Evolutionary conservation across 1,140 invertebrate genomes (phyloP), one percentile per base, ranked within the genome.

Genomic region (Achroia grisella): DNA sequence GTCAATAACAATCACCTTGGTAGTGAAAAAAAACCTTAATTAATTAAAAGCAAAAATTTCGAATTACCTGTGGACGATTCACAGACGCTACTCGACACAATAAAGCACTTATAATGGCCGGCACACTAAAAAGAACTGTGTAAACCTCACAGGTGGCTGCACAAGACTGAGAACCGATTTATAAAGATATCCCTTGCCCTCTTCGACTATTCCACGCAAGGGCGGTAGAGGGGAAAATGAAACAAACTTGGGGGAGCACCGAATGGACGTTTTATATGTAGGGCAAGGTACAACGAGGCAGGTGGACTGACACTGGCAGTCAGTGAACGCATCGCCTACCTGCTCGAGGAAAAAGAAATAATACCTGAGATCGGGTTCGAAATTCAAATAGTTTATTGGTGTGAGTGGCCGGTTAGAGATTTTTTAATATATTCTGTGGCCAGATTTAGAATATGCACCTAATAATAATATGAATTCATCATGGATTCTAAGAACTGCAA

Each of bases 61-160:
- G 10, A 14, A 15, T 44, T 71, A 67, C 63, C 63, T 67, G 40
- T 15, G 40, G 42, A 30, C 40, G 35, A 27, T 37, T 36, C 46
- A 39, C 55, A 55, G 50, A 53, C 49, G 53, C 42, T 33, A 39
- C 47, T 50, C 43, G 41, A 56, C 54, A 62, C 49, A 52, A 63
- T 55, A 56, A 52, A 39, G 31, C 47, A 56, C 57, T 58, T 48
- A 41, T 62, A 54, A 59, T 51, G 48, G 44, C 42, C 37, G 40
- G 48, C 28, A 52, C 54, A 58, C 47, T 52, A 62, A 56, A 60
- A 48, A 43, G 43, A 56, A 41, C 48, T 52, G 55, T 64, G 57
- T 71, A 62, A 42, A 57, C 57, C 56, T 56, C 59, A 65, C 69
- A 71, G 69, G 62, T 70, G 68, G 59, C 56, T 62, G 55, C 48